Conservation (phyloP, 2,888 invertebrate species). For the Smittia sp. region DNA sequence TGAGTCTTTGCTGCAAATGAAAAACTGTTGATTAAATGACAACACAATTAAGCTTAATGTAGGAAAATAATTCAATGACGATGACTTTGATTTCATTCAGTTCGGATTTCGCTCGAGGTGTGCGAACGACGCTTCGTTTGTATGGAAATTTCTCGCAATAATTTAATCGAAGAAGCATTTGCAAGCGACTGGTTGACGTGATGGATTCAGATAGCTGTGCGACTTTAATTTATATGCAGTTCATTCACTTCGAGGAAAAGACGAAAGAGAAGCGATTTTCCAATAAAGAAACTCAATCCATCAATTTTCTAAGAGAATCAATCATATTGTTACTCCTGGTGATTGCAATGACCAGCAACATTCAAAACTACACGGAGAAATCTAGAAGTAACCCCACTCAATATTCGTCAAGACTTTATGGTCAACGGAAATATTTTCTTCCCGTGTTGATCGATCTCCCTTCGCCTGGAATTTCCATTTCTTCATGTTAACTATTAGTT, state of each 20-base stretch:
- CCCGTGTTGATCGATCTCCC: not conserved
- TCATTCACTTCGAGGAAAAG: not conserved
- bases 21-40: constrained; percentile 36
- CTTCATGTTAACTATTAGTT: constrained; percentile 16
- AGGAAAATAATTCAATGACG: not conserved
- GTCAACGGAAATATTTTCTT: not conserved
- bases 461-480: constrained; percentile 21
- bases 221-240: no score
- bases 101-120: not conserved
- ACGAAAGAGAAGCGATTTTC: constrained; percentile 3
- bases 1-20: constrained; percentile 27
- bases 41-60: constrained; percentile 34
- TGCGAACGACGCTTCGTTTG: constrained; percentile 13
- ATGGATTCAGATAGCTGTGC: no score
- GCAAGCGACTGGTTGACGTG: no score
- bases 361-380: not conserved
- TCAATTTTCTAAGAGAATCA: constrained; percentile 15
- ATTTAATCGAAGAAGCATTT: not conserved
- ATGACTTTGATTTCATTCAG: not conserved
- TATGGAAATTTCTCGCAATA: constrained; percentile 15
- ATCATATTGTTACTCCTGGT: constrained; percentile 27
- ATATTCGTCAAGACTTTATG: not conserved
- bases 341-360: constrained; percentile 6
- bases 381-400: not conserved
- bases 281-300: not conserved